These are phyloP conservation scores for Sarcophaga caerulescens DNA, from an alignment of 2,888 invertebrate species.

Conservation along the genomic window DNA sequence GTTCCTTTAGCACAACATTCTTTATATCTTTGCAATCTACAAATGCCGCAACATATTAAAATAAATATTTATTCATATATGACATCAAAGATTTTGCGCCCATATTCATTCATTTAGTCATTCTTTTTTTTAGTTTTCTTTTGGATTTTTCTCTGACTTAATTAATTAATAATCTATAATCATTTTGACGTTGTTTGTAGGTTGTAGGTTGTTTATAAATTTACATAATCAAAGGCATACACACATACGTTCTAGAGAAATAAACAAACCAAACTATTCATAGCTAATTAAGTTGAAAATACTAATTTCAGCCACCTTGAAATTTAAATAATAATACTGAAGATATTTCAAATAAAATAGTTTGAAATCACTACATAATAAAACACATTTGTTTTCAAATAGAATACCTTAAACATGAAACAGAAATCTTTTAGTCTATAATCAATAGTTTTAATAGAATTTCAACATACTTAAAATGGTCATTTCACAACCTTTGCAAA, in stretches of 20 bases:
- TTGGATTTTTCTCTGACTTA: not conserved
- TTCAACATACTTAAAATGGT: conserved; percentile 34
- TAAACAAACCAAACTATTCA: not conserved
- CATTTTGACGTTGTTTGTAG: not conserved
- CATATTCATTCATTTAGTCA: conserved; percentile 3
- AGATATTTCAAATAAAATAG: not conserved
- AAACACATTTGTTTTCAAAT: too few relatives aligned
- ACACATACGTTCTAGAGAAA: not conserved
- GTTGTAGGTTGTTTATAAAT: conserved; percentile 22
- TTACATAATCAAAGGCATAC: conserved; percentile 33
- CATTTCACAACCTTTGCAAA: conserved; percentile 38
- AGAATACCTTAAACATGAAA: conserved; percentile 8
- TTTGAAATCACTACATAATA: too few relatives aligned
- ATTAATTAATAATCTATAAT: conserved; percentile 43
- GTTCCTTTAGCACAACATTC: too few relatives aligned
- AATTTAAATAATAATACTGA: conserved; percentile 20
- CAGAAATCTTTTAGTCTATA: conserved; percentile 19
- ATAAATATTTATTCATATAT: conserved; percentile 31
- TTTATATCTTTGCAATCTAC: too few relatives aligned
- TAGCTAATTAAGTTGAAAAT: not conserved
- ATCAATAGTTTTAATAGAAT: conserved; percentile 57
- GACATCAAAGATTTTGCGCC: conserved; percentile 47
- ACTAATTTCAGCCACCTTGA: conserved; percentile 34
- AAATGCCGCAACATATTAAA: not conserved
- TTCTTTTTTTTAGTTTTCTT: too few relatives aligned